phyloP scores from a whole-genome alignment of 2,888 invertebrate species.

The Clistopyga incitator region DNA sequence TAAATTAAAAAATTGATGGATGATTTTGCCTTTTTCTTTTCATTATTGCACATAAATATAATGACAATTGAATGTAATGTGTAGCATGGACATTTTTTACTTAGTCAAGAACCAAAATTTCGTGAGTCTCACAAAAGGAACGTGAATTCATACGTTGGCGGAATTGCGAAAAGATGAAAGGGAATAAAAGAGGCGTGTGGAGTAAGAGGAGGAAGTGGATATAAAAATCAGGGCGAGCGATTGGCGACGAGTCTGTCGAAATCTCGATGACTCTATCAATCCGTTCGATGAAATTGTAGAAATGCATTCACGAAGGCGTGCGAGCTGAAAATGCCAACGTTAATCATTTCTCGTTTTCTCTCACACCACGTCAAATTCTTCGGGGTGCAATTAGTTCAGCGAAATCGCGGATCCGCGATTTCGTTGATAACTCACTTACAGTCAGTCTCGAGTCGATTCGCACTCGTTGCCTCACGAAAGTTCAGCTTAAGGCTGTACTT shows the following conservation, averaged over 20 bases:
- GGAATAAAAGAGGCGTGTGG: neutral
- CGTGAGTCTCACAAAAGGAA: no score
- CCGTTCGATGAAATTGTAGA: neutral
- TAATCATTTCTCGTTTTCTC: constrained; percentile 1
- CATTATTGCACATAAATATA: no score
- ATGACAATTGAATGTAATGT: no score
- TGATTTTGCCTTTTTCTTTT: no score
- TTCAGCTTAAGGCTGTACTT: neutral
- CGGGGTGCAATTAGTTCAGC: no score
- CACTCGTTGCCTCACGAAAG: constrained; percentile 13
- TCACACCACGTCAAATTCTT: neutral
- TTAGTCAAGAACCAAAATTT: no score
- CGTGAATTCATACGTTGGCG: neutral
- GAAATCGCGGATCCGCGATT: constrained; percentile 38
- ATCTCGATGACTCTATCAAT: constrained; percentile 5
- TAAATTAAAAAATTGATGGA: no score
- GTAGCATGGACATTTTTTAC: no score
- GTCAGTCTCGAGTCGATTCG: constrained; percentile 7
- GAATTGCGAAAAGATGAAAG: neutral
- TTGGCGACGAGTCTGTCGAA: constrained; percentile 6
- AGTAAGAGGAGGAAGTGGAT: neutral
- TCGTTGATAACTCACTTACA: constrained; percentile 55
- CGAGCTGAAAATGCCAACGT: neutral
- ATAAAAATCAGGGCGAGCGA: neutral
- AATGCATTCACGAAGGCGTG: no score